Evolutionary conservation across 2,797 vertebrate genomes (phyloP).

Genomic region (Mormyrops boulengeri): DNA sequence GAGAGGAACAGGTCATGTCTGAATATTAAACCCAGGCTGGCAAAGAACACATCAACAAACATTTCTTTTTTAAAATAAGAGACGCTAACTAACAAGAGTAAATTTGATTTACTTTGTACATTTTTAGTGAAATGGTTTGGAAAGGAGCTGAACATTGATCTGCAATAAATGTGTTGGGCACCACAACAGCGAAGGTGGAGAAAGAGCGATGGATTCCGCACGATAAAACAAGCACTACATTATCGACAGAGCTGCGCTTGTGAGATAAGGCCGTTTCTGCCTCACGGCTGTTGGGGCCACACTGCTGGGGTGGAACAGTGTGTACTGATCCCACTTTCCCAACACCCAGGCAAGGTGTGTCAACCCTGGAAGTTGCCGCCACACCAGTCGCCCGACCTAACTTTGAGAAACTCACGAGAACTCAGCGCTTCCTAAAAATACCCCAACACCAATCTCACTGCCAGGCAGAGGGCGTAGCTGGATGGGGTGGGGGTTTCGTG

Average conservation of each 20-base stretch:
- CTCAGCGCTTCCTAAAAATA: not conserved
- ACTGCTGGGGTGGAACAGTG: not conserved
- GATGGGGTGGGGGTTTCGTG: not conserved
- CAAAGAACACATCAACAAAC: not conserved
- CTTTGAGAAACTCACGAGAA: not conserved
- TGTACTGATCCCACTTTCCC: not conserved
- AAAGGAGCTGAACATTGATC: not conserved
- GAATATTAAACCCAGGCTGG: not conserved
- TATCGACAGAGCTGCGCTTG: conserved; percentile 23
- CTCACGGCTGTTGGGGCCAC: not conserved
- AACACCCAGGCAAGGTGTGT: not conserved
- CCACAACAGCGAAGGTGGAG: not conserved
- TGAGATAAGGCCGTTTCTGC: conserved; percentile 31
- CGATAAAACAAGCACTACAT: conserved; percentile 24
- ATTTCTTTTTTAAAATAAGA: not conserved
- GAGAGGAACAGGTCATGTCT: not conserved
- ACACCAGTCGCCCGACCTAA: not conserved
- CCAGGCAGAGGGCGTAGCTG: not conserved
- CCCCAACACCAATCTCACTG: not conserved
- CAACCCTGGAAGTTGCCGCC: not conserved
- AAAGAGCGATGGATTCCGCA: not conserved
- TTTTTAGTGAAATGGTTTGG: not conserved
- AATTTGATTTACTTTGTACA: not conserved
- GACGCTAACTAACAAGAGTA: not conserved
- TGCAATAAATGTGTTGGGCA: not conserved